Evolutionary conservation across 2,113 vertebrate genomes (phyloP), one percentile per base, ranked within the genome.

Genomic region (Peromyscus maniculatus): DNA sequence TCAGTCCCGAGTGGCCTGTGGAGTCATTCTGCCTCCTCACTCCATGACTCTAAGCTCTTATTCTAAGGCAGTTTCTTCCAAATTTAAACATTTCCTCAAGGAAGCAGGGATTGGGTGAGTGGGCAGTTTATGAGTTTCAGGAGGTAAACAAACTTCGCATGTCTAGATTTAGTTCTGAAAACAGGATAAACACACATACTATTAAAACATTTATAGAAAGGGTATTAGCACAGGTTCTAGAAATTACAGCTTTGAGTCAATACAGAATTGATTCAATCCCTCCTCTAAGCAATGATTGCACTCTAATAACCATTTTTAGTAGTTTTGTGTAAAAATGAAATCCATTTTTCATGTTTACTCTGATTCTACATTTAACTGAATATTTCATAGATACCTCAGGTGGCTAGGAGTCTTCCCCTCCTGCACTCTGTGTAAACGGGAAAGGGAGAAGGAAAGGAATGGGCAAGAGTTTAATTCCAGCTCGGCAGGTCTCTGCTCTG

Each of bases 141-240:
- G 59, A 86, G 66, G 59, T 66, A 86, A 43, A 66, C 82, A 43
- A 11, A 86, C 59, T 86, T 66, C 39, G 46, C 39, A 46, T 26
- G 43, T 64, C 83, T 86, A 97, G 46, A 94, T 88, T 93, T 28
- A 96, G 0, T 0, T 9, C 74, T 97, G 46, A 95, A 95, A 96
- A 93, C 17, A 95, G 69, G 22, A 57, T 69, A 87, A 87, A 31
- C 93, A 98, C 91, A 93, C 69, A 83, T 96, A 55, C 88, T 97
- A 97, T 98, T 97, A 97, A 91, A 97, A 94, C 92, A 71, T 91
- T 13, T 78, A 24, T 89, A 72, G 62, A 95, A 95, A 80, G 93
- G 66, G 71, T 36, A 43, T 96, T 96, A 96, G 43, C 5, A 1
- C 95, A 33, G 10, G 1, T 43, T 93, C 80, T 90, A 97, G 71